phyloP scores from a whole-genome alignment of 2,888 invertebrate genomes.

The Ochropacha duplaris region DNA sequence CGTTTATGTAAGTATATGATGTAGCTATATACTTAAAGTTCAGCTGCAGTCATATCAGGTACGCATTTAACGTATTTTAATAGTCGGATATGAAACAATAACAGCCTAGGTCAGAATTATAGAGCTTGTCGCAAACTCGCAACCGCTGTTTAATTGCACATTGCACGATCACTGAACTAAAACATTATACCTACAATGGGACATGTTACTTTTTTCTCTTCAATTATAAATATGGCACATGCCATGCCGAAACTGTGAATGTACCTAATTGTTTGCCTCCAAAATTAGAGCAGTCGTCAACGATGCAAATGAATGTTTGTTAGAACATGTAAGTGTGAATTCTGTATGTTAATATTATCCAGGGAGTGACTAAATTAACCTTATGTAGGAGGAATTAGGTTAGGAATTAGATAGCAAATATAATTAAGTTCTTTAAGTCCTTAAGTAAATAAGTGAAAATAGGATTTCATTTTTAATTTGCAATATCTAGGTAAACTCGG shows the following conservation, averaged over 20 bases:
- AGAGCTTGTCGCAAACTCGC: slow-evolving; percentile 35
- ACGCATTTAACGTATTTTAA: background rate
- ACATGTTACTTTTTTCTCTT: slow-evolving; percentile 26
- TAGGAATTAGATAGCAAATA: too few species aligned
- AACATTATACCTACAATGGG: slow-evolving; percentile 42
- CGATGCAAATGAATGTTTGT: slow-evolving; percentile 31
- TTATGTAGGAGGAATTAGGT: too few species aligned
- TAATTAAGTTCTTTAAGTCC: too few species aligned
- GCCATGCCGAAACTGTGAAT: slow-evolving; percentile 38
- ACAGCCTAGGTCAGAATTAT: slow-evolving; percentile 33
- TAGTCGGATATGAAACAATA: background rate
- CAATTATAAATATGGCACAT: slow-evolving; percentile 52
- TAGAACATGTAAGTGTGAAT: background rate
- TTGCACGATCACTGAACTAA: slow-evolving; percentile 62
- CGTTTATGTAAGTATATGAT: too few species aligned
- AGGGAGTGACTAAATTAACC: background rate
- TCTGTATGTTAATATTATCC: background rate
- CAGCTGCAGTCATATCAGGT: background rate
- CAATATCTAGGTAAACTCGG: too few species aligned
- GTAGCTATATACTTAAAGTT: too few species aligned
- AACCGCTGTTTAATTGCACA: slow-evolving; percentile 54
- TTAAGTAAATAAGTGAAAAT: too few species aligned
- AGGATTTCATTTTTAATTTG: too few species aligned
- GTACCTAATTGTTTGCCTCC: slow-evolving; percentile 29
- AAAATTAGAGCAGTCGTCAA: slow-evolving; percentile 48